Conservation (phyloP, 2,113 vertebrate species). For the Dunckerocampus dactyliophorus region DNA sequence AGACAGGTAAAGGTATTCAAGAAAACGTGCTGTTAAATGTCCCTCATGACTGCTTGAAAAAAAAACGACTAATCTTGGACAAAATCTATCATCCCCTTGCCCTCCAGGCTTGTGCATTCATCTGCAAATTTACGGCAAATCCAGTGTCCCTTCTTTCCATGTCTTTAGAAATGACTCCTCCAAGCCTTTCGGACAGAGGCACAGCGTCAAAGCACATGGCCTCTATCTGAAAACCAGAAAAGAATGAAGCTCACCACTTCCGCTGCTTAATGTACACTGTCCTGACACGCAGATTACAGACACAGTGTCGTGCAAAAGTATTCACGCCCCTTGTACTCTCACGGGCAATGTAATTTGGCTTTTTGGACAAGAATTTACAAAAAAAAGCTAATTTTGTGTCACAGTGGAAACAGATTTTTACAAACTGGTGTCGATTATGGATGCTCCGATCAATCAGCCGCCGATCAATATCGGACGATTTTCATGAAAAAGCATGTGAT, state of each 20-base stretch:
- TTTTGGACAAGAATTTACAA: no score
- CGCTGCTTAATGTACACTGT: conserved; percentile 50
- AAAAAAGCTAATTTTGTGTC: no score
- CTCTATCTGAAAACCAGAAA: conserved; percentile 14
- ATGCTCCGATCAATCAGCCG: no score
- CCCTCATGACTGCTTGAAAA: conserved; percentile 20
- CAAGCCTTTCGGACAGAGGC: conserved; percentile 11
- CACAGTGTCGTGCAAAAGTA: no score
- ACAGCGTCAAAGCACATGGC: background rate
- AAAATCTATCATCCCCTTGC: conserved; percentile 15
- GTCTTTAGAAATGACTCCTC: conserved; percentile 33
- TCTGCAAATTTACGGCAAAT: conserved; percentile 24
- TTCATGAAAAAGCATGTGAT: no score
- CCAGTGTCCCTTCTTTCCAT: conserved; percentile 9
- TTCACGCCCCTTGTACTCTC: no score
- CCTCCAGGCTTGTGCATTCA: conserved; percentile 18
- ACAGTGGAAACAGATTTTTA: no score
- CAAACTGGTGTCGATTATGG: no score
- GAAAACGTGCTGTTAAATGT: background rate
- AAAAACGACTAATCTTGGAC: conserved; percentile 20
- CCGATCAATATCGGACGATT: no score
- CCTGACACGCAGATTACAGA: conserved; percentile 53
- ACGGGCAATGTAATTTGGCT: no score
- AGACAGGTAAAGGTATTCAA: background rate
- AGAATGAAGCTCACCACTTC: conserved; percentile 42